Conservation (phyloP, 2,113 vertebrate species). For the Neodon shergylaensis region DNA sequence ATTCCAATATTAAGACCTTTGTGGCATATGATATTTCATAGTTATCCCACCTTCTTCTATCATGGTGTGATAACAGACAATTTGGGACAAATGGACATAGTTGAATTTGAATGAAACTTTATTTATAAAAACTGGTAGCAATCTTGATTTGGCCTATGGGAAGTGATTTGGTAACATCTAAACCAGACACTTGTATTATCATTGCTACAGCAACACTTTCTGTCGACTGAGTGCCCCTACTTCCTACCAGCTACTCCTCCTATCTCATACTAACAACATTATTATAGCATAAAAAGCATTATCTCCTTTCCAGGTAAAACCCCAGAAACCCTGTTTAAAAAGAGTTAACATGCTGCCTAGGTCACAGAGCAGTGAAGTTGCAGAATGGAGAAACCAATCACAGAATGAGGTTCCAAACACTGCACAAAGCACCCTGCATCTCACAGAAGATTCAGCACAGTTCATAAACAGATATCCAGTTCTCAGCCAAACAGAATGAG, state of each 20-base stretch:
- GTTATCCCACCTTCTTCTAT: background rate
- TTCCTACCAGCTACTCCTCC: background rate
- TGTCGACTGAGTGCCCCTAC: background rate
- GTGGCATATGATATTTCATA: background rate
- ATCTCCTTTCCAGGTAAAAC: background rate
- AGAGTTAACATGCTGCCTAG: background rate
- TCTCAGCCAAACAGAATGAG: background rate
- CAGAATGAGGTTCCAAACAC: background rate
- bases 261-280: background rate
- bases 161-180: background rate
- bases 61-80: background rate
- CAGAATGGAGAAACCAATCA: background rate
- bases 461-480: background rate
- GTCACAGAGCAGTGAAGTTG: background rate
- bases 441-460: background rate
- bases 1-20: background rate
- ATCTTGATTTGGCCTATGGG: background rate
- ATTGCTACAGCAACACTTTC: background rate
- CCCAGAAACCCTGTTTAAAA: background rate
- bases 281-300: background rate
- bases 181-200: background rate
- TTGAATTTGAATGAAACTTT: background rate
- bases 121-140: background rate
- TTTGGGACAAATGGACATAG: background rate
- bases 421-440: fast-evolving